Percentiles rank a stretch among this genome's conserved stretches.
Evolutionary conservation across 2,888 invertebrate species (phyloP).

Genomic region (Glyphotaelius pellucidus): DNA sequence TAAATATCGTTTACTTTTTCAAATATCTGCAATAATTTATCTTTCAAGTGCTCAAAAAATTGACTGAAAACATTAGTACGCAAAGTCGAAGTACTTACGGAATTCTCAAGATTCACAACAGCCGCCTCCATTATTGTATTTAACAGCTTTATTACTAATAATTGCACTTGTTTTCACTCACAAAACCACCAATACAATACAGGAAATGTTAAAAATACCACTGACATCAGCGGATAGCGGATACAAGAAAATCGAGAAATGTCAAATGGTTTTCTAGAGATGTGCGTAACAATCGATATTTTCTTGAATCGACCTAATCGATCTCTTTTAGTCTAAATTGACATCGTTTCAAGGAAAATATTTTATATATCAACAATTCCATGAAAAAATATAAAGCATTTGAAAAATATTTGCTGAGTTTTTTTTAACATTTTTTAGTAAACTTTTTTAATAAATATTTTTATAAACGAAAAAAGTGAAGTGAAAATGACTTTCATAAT

Average conservation of each 20-base stretch:
- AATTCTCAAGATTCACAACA: slow-evolving; percentile 64
- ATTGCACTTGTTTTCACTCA: slow-evolving; percentile 58
- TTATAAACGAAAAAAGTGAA: too few relatives aligned
- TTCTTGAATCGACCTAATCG: not conserved
- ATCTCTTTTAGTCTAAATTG: not conserved
- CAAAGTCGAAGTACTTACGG: slow-evolving; percentile 50
- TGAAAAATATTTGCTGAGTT: too few relatives aligned
- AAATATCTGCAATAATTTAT: not conserved
- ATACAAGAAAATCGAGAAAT: slow-evolving; percentile 44
- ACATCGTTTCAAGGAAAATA: too few relatives aligned
- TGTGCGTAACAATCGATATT: not conserved
- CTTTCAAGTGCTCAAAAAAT: not conserved
- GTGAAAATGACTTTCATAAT: too few relatives aligned
- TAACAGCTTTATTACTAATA: slow-evolving; percentile 48
- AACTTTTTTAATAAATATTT: too few relatives aligned
- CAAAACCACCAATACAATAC: slow-evolving; percentile 44
- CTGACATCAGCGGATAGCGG: slow-evolving; percentile 44
- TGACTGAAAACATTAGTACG: not conserved
- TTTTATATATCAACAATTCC: too few relatives aligned
- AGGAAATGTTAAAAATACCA: slow-evolving; percentile 53
- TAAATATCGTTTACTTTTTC: not conserved
- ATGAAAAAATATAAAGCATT: too few relatives aligned
- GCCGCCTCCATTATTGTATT: slow-evolving; percentile 63
- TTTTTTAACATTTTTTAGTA: too few relatives aligned
- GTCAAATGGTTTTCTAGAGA: slow-evolving; percentile 46